Conservation (phyloP, 2,113 vertebrate species). For the Eonycteris spelaea region DNA sequence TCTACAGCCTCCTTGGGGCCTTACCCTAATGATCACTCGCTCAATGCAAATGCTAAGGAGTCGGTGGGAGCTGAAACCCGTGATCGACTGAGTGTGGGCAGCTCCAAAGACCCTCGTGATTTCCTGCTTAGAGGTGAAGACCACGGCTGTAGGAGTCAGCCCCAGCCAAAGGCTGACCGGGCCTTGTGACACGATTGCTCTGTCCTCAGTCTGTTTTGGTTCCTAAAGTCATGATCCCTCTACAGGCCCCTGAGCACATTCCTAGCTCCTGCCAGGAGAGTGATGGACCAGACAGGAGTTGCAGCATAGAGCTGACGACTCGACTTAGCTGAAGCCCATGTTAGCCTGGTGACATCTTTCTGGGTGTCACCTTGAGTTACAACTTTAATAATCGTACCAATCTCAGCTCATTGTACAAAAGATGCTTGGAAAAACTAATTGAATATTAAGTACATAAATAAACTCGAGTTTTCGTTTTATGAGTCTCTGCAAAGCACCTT, state of each 20-base stretch:
- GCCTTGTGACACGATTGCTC: neutral
- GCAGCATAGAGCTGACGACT: too few relatives aligned
- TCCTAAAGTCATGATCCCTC: neutral
- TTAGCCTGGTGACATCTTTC: neutral
- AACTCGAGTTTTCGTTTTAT: neutral
- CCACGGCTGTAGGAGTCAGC: neutral
- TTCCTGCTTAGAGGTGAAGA: neutral
- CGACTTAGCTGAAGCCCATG: neutral
- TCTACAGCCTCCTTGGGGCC: neutral
- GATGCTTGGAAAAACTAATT: neutral
- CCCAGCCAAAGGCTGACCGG: neutral
- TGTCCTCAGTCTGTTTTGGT: neutral
- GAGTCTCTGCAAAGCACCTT: neutral
- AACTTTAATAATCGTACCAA: neutral
- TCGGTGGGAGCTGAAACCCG: neutral
- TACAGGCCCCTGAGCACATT: neutral
- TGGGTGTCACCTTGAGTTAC: neutral
- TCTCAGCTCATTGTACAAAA: neutral
- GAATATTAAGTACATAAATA: neutral
- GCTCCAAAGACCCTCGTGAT: neutral
- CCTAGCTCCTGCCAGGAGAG: neutral
- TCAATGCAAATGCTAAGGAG: neutral
- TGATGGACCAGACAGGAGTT: neutral
- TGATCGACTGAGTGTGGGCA: neutral
- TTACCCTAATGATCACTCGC: too few relatives aligned